phyloP scores from a whole-genome alignment of 2,888 invertebrate genomes.

The Ypsolopha sequella region DNA sequence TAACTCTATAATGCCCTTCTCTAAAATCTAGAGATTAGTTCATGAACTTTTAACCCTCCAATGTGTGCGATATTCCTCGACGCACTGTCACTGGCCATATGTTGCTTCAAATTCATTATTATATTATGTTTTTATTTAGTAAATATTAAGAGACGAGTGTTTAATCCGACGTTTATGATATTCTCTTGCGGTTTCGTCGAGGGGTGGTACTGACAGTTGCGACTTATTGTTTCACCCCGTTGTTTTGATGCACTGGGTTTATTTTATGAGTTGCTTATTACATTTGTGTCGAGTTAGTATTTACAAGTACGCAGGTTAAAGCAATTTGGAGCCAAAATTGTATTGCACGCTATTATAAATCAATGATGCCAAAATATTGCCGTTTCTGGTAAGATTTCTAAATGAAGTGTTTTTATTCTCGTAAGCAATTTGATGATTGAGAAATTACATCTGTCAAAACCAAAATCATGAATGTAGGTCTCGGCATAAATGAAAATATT shows the following conservation, averaged over 20 bases:
- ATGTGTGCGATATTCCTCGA: conserved; percentile 5
- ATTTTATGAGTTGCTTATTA: background rate
- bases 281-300: background rate
- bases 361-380: too few relatives aligned
- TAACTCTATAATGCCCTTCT: too few relatives aligned
- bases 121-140: conserved; percentile 68
- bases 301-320: too few relatives aligned
- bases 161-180: conserved; percentile 69
- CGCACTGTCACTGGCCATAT: conserved; percentile 43
- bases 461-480: conserved; percentile 11
- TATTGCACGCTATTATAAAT: too few relatives aligned
- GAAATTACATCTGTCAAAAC: conserved; percentile 26
- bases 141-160: conserved; percentile 61
- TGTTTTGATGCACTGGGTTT: conserved; percentile 34
- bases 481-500: conserved; percentile 21
- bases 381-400: too few relatives aligned
- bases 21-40: conserved; percentile 8
- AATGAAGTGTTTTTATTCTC: too few relatives aligned
- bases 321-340: too few relatives aligned
- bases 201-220: conserved; percentile 40
- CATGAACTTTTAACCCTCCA: background rate
- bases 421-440: conserved; percentile 6
- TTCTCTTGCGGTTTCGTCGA: conserved; percentile 59
- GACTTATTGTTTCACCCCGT: conserved; percentile 54
- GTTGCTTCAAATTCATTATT: conserved; percentile 64